Conservation (phyloP, 2,113 vertebrate species). For the Bagarius yarrelli region DNA sequence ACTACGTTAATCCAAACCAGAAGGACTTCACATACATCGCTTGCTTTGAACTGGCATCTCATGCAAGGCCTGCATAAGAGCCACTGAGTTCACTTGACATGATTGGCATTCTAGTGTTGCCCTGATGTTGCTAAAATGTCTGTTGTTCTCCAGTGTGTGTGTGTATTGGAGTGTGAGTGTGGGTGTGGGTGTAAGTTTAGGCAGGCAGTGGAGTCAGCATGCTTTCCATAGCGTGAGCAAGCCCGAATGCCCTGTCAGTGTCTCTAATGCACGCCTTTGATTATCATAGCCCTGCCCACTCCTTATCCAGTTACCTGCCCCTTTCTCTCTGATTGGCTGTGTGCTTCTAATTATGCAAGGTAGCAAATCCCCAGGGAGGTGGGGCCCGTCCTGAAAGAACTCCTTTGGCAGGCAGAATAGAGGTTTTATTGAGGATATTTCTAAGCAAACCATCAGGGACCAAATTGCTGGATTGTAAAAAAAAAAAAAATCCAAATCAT, state of each 20-base stretch:
- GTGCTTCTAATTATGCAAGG: constrained; percentile 76
- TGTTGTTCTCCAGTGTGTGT: not conserved
- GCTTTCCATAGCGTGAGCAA: constrained; percentile 33
- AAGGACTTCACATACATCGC: constrained; percentile 25
- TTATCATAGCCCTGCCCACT: constrained; percentile 77
- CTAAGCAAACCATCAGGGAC: constrained; percentile 79
- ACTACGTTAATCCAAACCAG: constrained; percentile 29
- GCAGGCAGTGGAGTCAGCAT: not conserved
- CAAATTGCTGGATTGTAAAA: constrained; percentile 76
- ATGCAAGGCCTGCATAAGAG: constrained; percentile 28
- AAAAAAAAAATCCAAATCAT: constrained; percentile 66
- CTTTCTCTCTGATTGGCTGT: constrained; percentile 67
- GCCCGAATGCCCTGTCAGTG: constrained; percentile 64
- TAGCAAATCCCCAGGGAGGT: constrained; percentile 75
- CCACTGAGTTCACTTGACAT: constrained; percentile 24
- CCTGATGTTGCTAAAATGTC: constrained; percentile 6
- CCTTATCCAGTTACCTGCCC: constrained; percentile 75
- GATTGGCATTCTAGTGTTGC: constrained; percentile 23
- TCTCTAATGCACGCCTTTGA: constrained; percentile 76
- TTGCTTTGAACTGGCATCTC: constrained; percentile 38
- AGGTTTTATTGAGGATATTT: constrained; percentile 84
- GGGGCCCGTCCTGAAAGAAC: constrained; percentile 77
- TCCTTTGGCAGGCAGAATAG: constrained; percentile 82
- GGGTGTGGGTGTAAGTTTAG: not conserved
- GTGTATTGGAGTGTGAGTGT: not conserved